Base-by-base conservation (phyloP, 2,113 vertebrate species). In the Holacanthus passer region DNA sequence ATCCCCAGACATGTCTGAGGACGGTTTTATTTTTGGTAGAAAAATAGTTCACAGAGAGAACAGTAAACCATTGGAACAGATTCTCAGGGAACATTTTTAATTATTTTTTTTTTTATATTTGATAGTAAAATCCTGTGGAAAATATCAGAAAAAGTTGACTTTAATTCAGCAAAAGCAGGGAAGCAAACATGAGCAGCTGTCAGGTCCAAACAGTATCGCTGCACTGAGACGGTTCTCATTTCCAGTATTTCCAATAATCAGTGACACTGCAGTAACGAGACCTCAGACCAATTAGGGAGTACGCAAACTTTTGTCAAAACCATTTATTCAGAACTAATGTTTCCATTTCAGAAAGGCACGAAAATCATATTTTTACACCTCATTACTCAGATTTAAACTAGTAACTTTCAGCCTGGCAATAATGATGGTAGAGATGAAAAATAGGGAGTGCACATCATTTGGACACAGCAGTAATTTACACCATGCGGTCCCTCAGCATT, bases 381-480 rank as follows among this genome's bases (percentile, higher is more conserved):
- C 88, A 88, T 86, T 84, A 84, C 78, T 74, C 58, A 5, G 45
- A 79, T 84, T 62, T 55, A 69, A 77, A 67, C 53, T 0, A 65
- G 69, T 73, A 55, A 65, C 73, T 81, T 74, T 73, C 20, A 82
- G 59, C 24, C 55, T 53, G 79, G 70, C 81, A 32, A 35, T 85
- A 78, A 86, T 79, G 81, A 82, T 50, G 62, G 63, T 53, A 62
- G 29, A 63, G 79, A 78, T 90, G 81, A 90, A 71, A 81, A 87
- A 74, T 41, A 47, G 53, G 53, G 10, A 13, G 45, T 1, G 55
- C 35, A 48, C 53, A 74, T 85, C 73, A 43, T 89, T 83, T 59
- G 53, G 80, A 85, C 84, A 35, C 60, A 9, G 62, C 66, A 45
- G 71, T 77, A 62, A 82, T 85, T 86, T 84, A 73, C 56, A 59